Evolutionary conservation across 2,888 invertebrate genomes (phyloP), one percentile per base, ranked within the genome.

Genomic region (Hydropsyche betteni): DNA sequence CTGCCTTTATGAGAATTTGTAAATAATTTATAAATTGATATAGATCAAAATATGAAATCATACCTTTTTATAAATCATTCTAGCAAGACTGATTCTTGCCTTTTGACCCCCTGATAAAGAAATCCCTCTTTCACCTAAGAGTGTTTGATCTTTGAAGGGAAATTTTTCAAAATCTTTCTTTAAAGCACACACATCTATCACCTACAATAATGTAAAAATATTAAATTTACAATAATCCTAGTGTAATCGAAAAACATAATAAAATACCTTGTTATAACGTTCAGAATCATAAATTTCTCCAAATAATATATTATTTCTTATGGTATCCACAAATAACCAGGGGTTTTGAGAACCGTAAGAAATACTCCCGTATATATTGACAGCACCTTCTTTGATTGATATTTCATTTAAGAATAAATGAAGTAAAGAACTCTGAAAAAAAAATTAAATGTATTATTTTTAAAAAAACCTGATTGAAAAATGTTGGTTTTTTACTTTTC

Each of bases 261-360:
- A 55, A 70, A 80, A 80, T 80, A 87, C 87, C 83, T 87, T 86
- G 82, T 87, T 88, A 81, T 90, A 90, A 76, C 90, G 89, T 74
- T 88, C 87, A 16, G 85, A 85, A 80, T 90, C 88, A 83, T 90
- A 90, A 0, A 89, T 88, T 14, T 89, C 84, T 0, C 90, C 90
- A 77, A 90, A 90, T 4, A 90, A 85, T 79, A 90, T 90, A 75
- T 90, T 90, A 81, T 90, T 89, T 2, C 90, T 85, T 6, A 90
- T 89, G 0, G 90, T 89, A 8, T 92, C 91, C 0, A 91, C 90
- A 81, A 93, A 93, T 5, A 93, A 85, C 96, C 96, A 97, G 0
- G 96, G 92, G 80, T 96, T 93, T 82, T 96, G 95, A 53, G 93
- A 90, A 0, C 94, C 92, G 82, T 96, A 97, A 0, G 92, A 90